phyloP scores from a whole-genome alignment of 2,797 vertebrate genomes.

The Enteromius unitaeniatus region DNA sequence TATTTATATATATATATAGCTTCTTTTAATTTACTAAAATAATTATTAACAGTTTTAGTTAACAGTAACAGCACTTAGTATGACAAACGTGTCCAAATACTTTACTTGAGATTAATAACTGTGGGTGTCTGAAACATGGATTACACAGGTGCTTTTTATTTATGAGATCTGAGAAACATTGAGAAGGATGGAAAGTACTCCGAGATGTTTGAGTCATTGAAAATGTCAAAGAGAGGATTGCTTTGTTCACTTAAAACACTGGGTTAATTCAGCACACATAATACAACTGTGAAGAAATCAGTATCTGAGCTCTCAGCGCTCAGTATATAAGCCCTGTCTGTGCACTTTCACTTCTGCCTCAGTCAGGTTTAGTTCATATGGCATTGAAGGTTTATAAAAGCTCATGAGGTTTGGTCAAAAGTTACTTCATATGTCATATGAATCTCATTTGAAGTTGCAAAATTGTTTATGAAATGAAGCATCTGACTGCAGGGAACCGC shows the following conservation, averaged over 20 bases:
- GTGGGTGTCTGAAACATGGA: not conserved
- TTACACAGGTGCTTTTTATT: not conserved
- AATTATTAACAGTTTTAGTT: not conserved
- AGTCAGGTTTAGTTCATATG: not conserved
- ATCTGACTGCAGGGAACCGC: not conserved
- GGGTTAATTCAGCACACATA: not conserved
- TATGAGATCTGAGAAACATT: not conserved
- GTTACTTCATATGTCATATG: not conserved
- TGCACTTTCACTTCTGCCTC: conserved; percentile 1
- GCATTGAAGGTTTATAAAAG: not conserved
- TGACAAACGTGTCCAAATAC: not conserved
- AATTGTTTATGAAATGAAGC: not conserved
- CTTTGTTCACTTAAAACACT: not conserved
- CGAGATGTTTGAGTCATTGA: not conserved
- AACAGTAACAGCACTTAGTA: not conserved
- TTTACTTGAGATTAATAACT: not conserved
- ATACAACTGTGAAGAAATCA: not conserved
- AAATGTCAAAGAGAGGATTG: not conserved
- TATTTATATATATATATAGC: no score
- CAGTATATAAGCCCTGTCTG: not conserved
- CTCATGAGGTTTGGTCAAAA: conserved; percentile 1
- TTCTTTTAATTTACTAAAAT: not conserved
- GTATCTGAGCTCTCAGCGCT: not conserved
- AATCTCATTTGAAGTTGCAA: not conserved
- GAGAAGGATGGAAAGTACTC: not conserved